Evolutionary conservation across 2,888 invertebrate species (phyloP), one percentile per base, ranked within the genome.

Genomic region (Dendrolimus houi): DNA sequence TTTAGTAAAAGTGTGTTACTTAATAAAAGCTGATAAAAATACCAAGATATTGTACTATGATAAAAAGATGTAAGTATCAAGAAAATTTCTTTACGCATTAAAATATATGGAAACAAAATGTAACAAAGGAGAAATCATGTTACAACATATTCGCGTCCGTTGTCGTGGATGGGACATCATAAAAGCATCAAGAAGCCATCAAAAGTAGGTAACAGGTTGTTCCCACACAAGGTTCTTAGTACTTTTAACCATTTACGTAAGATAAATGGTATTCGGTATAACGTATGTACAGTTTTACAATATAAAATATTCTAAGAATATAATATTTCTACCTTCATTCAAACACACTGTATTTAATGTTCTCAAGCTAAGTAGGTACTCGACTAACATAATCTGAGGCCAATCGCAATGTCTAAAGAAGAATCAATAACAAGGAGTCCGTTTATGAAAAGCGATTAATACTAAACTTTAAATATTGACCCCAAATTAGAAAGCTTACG

Each of bases 111-210:
- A 6, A 29, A 47, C 47, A 52, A 17, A 40, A 54, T 7, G 55
- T 17, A 54, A 47, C 57, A 59, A 60, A 52, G 47, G 47, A 29
- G 29, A 29, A 12, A 47, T 47, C 12, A 47, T 47, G 47, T 47
- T 47, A 47, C 66, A 71, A 70, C 81, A 79, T 77, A 78, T 81
- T 76, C 76, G 71, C 73, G 72, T 73, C 71, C 73, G 74, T 71
- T 69, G 72, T 74, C 73, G 72, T 74, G 80, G 79, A 77, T 83
- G 79, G 71, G 78, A 83, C 84, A 87, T 87, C 87, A 87, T 87
- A 87, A 87, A 86, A 71, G 74, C 87, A 87, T 87, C 87, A 87
- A 87, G 85, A 87, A 87, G 67, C 83, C 87, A 87, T 87, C 87
- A 87, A 81, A 75, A 72, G 66, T 71, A 74, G 47, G 83, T 81